Conservation (phyloP, 2,113 vertebrate genomes). For the Varanus salvator region DNA sequence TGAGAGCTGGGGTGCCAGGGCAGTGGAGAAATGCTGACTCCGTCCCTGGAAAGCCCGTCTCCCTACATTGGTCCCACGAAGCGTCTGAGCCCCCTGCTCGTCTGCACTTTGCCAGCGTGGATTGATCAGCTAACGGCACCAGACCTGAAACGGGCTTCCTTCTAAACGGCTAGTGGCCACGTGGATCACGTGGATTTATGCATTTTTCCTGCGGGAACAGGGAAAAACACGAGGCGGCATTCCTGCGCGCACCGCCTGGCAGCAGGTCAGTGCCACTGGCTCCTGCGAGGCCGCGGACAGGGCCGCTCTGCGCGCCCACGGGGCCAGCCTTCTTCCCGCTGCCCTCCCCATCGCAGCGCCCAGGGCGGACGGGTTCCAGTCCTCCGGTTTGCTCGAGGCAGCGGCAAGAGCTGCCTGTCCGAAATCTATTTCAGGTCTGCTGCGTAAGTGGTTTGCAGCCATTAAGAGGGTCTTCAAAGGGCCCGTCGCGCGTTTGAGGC, state of each 20-base stretch:
- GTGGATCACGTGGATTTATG: neutral
- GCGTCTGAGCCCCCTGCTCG: neutral
- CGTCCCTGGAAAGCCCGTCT: neutral
- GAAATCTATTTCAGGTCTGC: neutral
- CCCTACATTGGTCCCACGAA: neutral
- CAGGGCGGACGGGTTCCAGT: neutral
- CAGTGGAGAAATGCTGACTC: neutral
- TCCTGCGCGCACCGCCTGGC: neutral
- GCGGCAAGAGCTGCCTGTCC: neutral
- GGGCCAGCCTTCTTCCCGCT: too few species aligned
- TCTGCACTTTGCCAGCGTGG: too few species aligned
- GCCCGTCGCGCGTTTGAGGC: neutral
- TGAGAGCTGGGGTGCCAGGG: neutral
- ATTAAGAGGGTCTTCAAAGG: neutral
- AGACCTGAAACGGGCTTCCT: neutral
- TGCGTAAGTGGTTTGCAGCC: constrained; percentile 4
- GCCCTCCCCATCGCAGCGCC: too few species aligned
- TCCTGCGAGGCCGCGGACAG: too few species aligned
- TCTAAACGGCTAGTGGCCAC: neutral
- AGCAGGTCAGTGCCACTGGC: neutral
- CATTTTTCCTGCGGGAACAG: neutral
- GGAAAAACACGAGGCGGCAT: neutral
- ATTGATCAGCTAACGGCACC: too few species aligned
- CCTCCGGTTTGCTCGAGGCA: neutral
- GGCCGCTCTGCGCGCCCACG: too few species aligned